These are phyloP conservation scores for Neoascia interrupta DNA, from an alignment of 2,888 invertebrate species.

Conservation along the genomic window DNA sequence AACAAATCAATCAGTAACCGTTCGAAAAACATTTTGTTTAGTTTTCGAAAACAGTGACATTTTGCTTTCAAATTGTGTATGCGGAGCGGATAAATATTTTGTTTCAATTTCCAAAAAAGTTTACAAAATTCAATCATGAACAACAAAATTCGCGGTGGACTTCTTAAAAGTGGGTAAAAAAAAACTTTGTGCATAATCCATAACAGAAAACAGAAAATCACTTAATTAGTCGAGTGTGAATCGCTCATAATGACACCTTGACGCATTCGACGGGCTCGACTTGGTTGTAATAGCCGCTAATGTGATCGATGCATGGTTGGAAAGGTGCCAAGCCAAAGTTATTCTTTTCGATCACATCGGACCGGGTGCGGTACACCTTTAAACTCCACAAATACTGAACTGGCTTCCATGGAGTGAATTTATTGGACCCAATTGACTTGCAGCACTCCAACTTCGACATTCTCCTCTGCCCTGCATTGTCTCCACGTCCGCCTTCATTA, in stretches of 20 bases:
- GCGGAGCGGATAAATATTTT: background rate
- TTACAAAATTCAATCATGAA: background rate
- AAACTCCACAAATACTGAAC: background rate
- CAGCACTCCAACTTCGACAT: background rate
- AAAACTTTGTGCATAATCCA: background rate
- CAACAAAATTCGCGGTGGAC: slow-evolving; percentile 35
- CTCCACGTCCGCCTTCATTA: slow-evolving; percentile 8
- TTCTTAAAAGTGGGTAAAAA: slow-evolving; percentile 40
- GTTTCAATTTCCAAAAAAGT: background rate
- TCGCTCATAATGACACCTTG: background rate
- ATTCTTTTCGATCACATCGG: no score
- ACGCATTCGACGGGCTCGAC: background rate
- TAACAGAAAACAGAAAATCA: slow-evolving; percentile 27
- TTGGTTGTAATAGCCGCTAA: background rate
- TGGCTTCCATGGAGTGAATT: background rate
- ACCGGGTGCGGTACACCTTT: slow-evolving; percentile 6
- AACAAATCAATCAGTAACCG: slow-evolving; percentile 43
- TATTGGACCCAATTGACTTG: background rate
- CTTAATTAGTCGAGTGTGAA: slow-evolving; percentile 9
- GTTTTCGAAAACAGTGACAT: slow-evolving; percentile 18
- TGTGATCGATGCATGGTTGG: slow-evolving; percentile 8
- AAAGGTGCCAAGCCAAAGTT: slow-evolving; percentile 1
- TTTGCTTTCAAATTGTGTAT: slow-evolving; percentile 13
- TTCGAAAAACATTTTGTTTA: background rate
- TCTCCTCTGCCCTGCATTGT: background rate